These are phyloP conservation scores for Archips crataeganus DNA, from an alignment of 2,888 invertebrate species.

Conservation along the genomic window DNA sequence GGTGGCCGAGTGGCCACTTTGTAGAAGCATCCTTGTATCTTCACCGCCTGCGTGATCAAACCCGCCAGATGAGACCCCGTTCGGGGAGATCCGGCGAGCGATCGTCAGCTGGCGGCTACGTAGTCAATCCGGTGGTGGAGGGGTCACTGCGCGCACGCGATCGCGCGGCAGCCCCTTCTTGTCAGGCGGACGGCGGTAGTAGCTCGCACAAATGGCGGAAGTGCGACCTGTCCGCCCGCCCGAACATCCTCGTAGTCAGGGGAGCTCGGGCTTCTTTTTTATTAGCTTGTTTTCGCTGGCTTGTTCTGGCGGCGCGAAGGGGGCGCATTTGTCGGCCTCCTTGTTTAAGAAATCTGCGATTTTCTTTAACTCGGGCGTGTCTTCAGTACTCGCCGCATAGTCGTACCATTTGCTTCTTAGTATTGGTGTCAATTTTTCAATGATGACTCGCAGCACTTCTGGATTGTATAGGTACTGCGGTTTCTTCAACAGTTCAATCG, in stretches of 20 bases:
- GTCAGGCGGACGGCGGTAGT: neutral
- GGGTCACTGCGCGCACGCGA: neutral
- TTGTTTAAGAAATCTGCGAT: too few relatives aligned
- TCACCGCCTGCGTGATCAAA: slow-evolving; percentile 7
- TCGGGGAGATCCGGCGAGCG: slow-evolving; percentile 23
- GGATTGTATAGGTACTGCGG: too few relatives aligned
- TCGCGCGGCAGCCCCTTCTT: neutral
- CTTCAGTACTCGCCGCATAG: too few relatives aligned
- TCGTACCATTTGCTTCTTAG: too few relatives aligned
- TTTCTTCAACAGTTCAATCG: too few relatives aligned
- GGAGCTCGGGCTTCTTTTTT: too few relatives aligned
- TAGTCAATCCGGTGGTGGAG: neutral
- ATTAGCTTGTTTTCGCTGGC: too few relatives aligned
- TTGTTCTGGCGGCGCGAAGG: too few relatives aligned
- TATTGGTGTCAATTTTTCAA: too few relatives aligned
- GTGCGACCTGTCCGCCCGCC: neutral
- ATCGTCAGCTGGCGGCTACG: slow-evolving; percentile 6
- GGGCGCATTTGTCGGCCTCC: too few relatives aligned
- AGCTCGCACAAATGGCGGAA: neutral
- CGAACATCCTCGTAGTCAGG: neutral
- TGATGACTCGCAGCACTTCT: too few relatives aligned
- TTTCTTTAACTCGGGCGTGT: too few relatives aligned
- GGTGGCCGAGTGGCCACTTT: neutral
- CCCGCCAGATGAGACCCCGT: slow-evolving; percentile 23
- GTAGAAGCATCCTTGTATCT: neutral